Percentiles rank a stretch among this genome's conserved stretches.
Evolutionary conservation across 2,888 invertebrate genomes (phyloP).

Genomic region (Junonia oenone): DNA sequence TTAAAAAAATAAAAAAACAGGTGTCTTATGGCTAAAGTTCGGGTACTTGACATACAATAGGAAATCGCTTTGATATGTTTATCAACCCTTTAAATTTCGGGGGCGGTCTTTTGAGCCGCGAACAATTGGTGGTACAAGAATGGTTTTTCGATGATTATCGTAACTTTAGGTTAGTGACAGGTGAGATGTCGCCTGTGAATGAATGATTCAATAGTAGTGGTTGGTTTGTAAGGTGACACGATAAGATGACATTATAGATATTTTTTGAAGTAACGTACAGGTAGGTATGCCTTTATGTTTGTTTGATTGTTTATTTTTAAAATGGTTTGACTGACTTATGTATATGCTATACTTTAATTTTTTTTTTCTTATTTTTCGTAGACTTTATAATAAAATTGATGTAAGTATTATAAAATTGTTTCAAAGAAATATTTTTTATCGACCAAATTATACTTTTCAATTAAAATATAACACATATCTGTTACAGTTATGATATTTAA

Average conservation of each 20-base stretch:
- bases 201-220: constrained; percentile 49
- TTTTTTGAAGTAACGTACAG: constrained; percentile 34
- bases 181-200: constrained; percentile 68
- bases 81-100: constrained; percentile 68
- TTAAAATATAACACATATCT: no score
- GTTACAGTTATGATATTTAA: neutral
- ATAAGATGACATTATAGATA: constrained; percentile 50
- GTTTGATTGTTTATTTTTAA: constrained; percentile 36
- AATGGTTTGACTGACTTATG: neutral
- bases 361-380: no score
- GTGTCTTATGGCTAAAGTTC: constrained; percentile 51
- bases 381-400: no score
- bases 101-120: constrained; percentile 55
- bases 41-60: constrained; percentile 37
- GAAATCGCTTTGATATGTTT: constrained; percentile 73
- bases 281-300: constrained; percentile 41
- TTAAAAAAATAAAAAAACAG: constrained; percentile 54
- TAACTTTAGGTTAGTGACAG: constrained; percentile 70
- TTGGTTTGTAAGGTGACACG: constrained; percentile 53
- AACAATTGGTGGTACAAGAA: constrained; percentile 66
- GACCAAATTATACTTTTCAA: no score
- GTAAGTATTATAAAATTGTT: no score
- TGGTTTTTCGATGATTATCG: constrained; percentile 66
- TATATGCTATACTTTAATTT: no score
- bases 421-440: no score